Evolutionary conservation across 2,888 invertebrate genomes (phyloP).

Genomic region (Lepidocyrtinus sp.): DNA sequence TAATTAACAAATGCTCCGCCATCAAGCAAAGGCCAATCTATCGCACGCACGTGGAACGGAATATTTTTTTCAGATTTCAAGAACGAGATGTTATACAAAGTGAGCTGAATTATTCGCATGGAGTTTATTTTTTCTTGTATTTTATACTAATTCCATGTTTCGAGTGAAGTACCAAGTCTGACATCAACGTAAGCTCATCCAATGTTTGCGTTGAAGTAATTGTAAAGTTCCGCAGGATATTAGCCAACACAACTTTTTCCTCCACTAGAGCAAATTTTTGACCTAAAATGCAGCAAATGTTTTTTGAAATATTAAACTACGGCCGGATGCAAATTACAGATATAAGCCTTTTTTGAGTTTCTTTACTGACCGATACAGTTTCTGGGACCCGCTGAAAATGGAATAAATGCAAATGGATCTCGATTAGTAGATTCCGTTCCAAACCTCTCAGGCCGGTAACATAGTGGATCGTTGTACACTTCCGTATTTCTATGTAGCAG

Average conservation of each 20-base stretch:
- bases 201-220: conserved; percentile 76
- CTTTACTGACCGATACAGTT: conserved; percentile 64
- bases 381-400: conserved; percentile 71
- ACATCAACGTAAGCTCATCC: conserved; percentile 76
- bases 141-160: conserved; percentile 76
- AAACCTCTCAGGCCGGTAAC: conserved; percentile 75
- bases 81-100: too few species aligned
- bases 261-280: conserved; percentile 77
- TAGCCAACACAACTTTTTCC: conserved; percentile 77
- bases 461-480: conserved; percentile 74
- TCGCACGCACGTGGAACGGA: too few species aligned
- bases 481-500: conserved; percentile 73
- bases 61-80: too few species aligned
- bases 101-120: too few species aligned
- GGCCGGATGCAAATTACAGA: not conserved
- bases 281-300: conserved; percentile 72
- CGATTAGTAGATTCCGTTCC: conserved; percentile 73
- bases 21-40: too few species aligned
- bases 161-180: conserved; percentile 77
- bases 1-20: too few species aligned
- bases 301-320: not conserved
- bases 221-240: conserved; percentile 76
- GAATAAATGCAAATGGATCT: conserved; percentile 73
- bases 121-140: too few species aligned
- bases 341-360: not conserved